Conservation (phyloP, 2,888 invertebrate species). For the Macrophya annulata region DNA sequence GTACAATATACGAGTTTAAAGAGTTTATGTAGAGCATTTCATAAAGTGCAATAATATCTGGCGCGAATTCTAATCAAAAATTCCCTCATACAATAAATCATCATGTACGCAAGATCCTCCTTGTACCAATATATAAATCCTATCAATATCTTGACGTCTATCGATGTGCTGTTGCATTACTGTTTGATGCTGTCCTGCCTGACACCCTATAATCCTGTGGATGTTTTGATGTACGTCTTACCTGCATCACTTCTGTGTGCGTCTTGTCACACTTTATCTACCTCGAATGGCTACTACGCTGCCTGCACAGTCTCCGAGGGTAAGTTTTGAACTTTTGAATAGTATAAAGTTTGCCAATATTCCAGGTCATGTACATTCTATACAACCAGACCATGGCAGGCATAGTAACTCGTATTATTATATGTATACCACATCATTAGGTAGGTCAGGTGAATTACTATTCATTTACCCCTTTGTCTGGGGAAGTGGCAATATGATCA, state of each 20-base stretch:
- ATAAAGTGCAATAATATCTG: background rate
- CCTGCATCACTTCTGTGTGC: constrained; percentile 77
- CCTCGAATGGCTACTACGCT: constrained; percentile 71
- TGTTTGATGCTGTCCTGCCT: constrained; percentile 76
- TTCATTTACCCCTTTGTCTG: background rate
- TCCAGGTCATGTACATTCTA: background rate
- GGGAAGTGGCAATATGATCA: background rate
- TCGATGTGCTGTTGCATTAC: constrained; percentile 72
- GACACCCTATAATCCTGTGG: constrained; percentile 74
- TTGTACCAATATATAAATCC: constrained; percentile 66
- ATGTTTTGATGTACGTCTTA: constrained; percentile 77
- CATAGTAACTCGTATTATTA: background rate
- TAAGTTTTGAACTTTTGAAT: constrained; percentile 68
- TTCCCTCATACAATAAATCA: background rate
- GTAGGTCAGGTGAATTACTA: background rate
- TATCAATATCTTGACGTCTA: constrained; percentile 72
- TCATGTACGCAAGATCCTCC: constrained; percentile 10
- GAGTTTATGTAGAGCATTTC: constrained; percentile 5
- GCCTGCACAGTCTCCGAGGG: constrained; percentile 76
- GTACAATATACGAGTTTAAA: background rate
- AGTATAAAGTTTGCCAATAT: background rate
- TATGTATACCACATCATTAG: background rate
- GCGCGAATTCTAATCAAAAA: background rate
- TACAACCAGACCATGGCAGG: background rate
- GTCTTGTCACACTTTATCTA: constrained; percentile 70